These are phyloP conservation scores for Melitaea athalia DNA, from an alignment of 2,888 invertebrate species.

Conservation along the genomic window DNA sequence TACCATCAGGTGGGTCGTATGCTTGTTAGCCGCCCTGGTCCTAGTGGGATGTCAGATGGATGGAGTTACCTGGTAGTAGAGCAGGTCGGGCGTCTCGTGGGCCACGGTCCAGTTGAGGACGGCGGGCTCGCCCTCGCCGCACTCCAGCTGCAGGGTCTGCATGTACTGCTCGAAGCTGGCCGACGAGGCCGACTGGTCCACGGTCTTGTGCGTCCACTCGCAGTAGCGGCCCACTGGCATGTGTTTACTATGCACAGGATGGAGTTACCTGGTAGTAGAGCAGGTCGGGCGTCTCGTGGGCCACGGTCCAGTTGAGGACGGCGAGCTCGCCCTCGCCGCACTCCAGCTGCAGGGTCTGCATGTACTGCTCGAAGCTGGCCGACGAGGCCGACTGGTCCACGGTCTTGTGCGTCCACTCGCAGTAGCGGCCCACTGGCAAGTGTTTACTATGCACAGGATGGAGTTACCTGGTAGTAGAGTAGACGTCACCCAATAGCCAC, in stretches of 20 bases:
- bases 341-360: conserved; percentile 87
- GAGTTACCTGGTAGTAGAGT: conserved; percentile 92
- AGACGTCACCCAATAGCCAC: no score
- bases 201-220: conserved; percentile 91
- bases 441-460: background rate
- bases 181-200: conserved; percentile 87
- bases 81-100: conserved; percentile 89
- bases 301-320: conserved; percentile 92
- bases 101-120: conserved; percentile 93
- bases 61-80: conserved; percentile 92
- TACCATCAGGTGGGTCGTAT: no score
- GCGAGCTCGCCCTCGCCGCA: conserved; percentile 91
- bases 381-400: conserved; percentile 87
- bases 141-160: conserved; percentile 88
- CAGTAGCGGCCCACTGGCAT: conserved; percentile 92
- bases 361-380: conserved; percentile 89
- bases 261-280: conserved; percentile 92
- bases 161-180: conserved; percentile 90
- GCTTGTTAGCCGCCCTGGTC: no score
- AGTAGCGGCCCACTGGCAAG: conserved; percentile 88
- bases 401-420: conserved; percentile 92
- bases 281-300: conserved; percentile 90
- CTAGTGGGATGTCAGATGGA: no score
- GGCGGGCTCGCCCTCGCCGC: conserved; percentile 89
- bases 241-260: background rate